These are phyloP conservation scores for Spizella passerina DNA, from an alignment of 2,797 vertebrate genomes.

Conservation along the genomic window DNA sequence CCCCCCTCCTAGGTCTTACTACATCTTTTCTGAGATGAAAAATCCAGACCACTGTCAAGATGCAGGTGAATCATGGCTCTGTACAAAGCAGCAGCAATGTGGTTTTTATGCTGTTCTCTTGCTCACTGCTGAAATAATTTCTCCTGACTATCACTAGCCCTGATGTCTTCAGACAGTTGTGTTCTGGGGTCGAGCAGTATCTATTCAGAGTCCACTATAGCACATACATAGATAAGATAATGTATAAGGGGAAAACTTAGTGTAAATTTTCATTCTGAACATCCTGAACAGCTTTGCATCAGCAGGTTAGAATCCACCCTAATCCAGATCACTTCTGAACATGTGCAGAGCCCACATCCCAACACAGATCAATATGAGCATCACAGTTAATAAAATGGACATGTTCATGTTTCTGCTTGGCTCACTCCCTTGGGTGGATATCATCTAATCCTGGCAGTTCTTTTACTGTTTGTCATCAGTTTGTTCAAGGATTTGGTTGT, in stretches of 20 bases:
- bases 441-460: background rate
- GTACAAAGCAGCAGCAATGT: background rate
- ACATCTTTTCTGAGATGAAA: background rate
- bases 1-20: background rate
- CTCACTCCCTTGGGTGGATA: background rate
- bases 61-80: background rate
- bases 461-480: background rate
- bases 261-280: background rate
- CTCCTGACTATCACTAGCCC: background rate
- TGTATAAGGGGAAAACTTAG: background rate
- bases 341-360: fast-evolving
- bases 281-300: background rate
- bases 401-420: background rate
- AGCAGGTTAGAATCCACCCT: background rate
- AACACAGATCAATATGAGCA: background rate
- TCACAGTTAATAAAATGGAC: background rate
- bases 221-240: fast-evolving
- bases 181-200: background rate
- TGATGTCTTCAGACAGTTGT: background rate
- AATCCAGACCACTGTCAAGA: background rate
- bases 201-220: background rate
- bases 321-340: background rate
- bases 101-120: background rate
- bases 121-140: background rate
- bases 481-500: background rate